These are phyloP conservation scores for Percopsis transmontana DNA, from an alignment of 2,113 vertebrate species.

Conservation along the genomic window DNA sequence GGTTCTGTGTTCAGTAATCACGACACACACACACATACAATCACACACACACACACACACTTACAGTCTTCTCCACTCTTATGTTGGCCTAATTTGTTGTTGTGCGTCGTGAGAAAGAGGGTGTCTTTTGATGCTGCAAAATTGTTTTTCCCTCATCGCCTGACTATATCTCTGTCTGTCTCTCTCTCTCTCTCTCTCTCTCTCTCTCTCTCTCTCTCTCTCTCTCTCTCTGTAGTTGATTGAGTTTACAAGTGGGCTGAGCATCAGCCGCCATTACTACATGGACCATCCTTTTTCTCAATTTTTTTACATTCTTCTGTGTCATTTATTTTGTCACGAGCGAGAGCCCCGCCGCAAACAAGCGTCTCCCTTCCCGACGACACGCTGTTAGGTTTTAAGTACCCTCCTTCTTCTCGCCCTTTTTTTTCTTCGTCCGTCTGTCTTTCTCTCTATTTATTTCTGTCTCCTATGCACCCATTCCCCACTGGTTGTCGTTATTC, in stretches of 20 bases:
- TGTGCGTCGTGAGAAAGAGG: conserved; percentile 31
- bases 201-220: conserved; percentile 49
- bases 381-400: conserved; percentile 36
- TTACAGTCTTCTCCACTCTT: conserved; percentile 58
- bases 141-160: conserved; percentile 52
- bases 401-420: conserved; percentile 31
- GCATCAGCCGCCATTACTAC: conserved; percentile 35
- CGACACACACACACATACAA: conserved; percentile 4
- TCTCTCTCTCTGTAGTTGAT: conserved; percentile 46
- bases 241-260: conserved; percentile 66
- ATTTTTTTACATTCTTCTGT: not conserved
- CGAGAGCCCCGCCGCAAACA: conserved; percentile 33
- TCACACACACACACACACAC: not conserved
- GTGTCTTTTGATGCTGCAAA: conserved; percentile 57
- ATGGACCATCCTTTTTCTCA: not conserved
- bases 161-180: too few relatives aligned
- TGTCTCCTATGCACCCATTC: not conserved
- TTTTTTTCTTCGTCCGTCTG: not conserved
- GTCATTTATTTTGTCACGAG: conserved; percentile 40
- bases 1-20: conserved; percentile 62
- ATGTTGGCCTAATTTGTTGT: conserved; percentile 55
- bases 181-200: conserved; percentile 50
- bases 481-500: conserved; percentile 64
- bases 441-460: not conserved
- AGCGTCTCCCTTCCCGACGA: conserved; percentile 39